Evolutionary conservation across 2,113 vertebrate genomes (phyloP).

Genomic region (Monopterus albus): DNA sequence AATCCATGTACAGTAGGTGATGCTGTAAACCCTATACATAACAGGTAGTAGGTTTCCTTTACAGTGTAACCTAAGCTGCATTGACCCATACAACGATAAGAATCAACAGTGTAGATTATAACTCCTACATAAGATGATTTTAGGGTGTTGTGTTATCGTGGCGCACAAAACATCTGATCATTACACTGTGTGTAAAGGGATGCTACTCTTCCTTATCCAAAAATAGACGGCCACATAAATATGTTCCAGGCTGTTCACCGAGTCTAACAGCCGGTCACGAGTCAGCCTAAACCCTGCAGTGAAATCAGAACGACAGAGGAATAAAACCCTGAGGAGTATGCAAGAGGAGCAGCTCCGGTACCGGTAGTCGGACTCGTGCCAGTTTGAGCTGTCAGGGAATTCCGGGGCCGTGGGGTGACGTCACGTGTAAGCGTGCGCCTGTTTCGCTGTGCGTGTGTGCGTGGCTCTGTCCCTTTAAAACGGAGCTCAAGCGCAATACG

Average conservation of each 20-base stretch:
- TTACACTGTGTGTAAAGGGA: constrained; percentile 10
- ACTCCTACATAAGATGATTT: no score
- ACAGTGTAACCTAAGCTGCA: no score
- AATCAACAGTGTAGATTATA: no score
- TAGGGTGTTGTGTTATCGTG: no score
- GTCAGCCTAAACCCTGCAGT: constrained; percentile 8
- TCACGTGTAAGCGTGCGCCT: constrained; percentile 59
- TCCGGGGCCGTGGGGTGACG: constrained; percentile 80
- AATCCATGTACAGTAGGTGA: no score
- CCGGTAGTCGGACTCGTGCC: constrained; percentile 42
- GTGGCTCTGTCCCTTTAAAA: constrained; percentile 82
- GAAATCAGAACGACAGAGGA: background rate
- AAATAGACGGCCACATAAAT: constrained; percentile 62
- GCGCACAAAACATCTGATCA: no score
- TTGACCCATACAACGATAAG: no score
- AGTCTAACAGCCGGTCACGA: constrained; percentile 57
- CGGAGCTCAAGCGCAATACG: constrained; percentile 66
- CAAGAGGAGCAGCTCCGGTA: constrained; percentile 31
- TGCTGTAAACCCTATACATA: no score
- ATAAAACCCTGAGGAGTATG: no score
- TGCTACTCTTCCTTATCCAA: constrained; percentile 44
- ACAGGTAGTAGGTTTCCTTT: no score
- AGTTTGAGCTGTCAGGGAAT: constrained; percentile 82
- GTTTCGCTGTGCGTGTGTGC: constrained; percentile 38
- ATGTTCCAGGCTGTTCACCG: constrained; percentile 14